Evolutionary conservation across 1,140 invertebrate genomes (phyloP), one percentile per base, ranked within the genome.

Genomic region (Patella vulgata): DNA sequence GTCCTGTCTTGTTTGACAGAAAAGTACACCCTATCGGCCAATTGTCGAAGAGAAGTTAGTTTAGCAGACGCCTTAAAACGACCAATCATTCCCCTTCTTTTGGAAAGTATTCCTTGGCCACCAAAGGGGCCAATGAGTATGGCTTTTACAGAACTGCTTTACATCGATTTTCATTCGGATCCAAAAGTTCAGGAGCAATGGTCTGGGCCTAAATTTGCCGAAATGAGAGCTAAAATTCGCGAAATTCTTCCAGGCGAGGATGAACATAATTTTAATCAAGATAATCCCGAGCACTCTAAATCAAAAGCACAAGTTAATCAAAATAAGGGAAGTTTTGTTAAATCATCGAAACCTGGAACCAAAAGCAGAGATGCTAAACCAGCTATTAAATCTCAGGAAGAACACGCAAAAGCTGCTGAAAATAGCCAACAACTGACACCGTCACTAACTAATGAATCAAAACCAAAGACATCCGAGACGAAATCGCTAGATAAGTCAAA

Each of bases 81-180:
- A 60, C 80, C 81, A 19, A 73, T 83, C 23, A 65, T 83, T 31
- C 81, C 81, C 3, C 30, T 83, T 14, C 40, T 81, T 48, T 54
- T 82, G 31, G 80, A 82, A 53, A 62, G 73, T 31, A 70, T 71
- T 43, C 57, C 66, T 27, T 83, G 80, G 79, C 81, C 81, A 19
- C 80, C 79, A 19, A 63, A 51, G 31, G 81, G 79, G 28, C 80
- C 78, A 27, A 82, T 82, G 79, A 71, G 76, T 25, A 74, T 79
- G 75, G 66, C 77, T 19, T 73, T 83, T 33, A 79, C 78, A n/a
- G 71, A 77, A 42, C 58, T 82, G 1, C 53, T 78, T 0, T 80
- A 74, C 48, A 71, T 82, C 5, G 71, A 80, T 43, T 74, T 79
- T 48, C 63, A 57, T 39, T 40, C 43, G 2, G 70, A 74, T 54